Base-by-base conservation (phyloP, 2,797 vertebrate genomes). In the Antrozous pallidus region DNA sequence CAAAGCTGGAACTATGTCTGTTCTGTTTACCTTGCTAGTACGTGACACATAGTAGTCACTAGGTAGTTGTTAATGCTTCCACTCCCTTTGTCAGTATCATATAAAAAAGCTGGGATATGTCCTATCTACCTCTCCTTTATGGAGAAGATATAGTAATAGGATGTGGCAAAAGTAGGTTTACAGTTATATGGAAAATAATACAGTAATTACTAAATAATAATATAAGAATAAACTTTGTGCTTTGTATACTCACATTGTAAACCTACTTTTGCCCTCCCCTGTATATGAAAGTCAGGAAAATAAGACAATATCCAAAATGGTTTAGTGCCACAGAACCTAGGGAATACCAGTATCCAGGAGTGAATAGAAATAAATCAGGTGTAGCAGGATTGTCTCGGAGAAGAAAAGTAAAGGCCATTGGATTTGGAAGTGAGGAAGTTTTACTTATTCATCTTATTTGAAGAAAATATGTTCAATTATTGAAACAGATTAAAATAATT, bases 401-500 rank as follows among this genome's bases (percentile, higher is more conserved):
- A 33, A 78, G 22, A 47, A 65, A 54, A 80, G 74, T 45, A 47
- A 79, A 69, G 51, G 6, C 28, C 24, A 1, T 74, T 92, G 49
- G 26, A 33, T 73, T 80, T 88, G 54, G 10, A 16, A 67, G 2
- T 14, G 13, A 54, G 28, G 14, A 85, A 36, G 14, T 75, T 90
- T 71, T 58, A 24, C 18, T 93, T 79, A 69, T 16, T 82, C 17
- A n/a, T 67, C 33, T 90, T 95, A 0, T 65, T 77, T 70, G 28
- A 91, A 93, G 54, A 14, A 81, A 74, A 63, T 89, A 45, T 84
- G 14, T 87, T 77, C 47, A 75, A 28, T 77, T 82, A 54, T 5
- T 88, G 56, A 91, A 87, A 45, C 31, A 45, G 56, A 56, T 78
- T 88, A 47, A 95, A 96, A 96, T n/a, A 84, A 36, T 83, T 8